phyloP scores from a whole-genome alignment of 2,113 vertebrate species.

The Riparia riparia region DNA sequence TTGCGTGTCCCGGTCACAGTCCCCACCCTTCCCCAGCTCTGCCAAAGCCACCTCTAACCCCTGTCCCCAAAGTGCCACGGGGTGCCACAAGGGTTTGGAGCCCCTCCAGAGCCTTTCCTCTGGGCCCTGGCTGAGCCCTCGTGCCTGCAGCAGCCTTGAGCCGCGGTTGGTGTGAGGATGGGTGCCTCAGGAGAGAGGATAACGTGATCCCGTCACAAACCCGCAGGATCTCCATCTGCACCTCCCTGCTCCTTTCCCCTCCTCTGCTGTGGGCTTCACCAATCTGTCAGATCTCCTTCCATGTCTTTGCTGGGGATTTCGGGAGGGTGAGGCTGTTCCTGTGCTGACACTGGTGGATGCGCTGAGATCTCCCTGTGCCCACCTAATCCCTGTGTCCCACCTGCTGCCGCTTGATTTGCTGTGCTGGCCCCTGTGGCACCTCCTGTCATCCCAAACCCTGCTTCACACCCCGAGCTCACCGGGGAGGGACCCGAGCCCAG shows the following conservation, averaged over 20 bases:
- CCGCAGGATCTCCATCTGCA: not conserved
- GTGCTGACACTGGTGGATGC: not conserved
- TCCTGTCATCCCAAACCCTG: not conserved
- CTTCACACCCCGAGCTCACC: fast-evolving
- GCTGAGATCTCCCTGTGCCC: not conserved
- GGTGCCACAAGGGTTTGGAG: not conserved
- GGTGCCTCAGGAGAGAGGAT: not conserved
- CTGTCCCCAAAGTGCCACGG: not conserved
- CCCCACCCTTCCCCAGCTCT: not conserved
- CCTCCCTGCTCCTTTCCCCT: not conserved
- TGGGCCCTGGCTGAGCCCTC: fast-evolving
- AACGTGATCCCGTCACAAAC: not conserved
- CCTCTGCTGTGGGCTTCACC: not conserved
- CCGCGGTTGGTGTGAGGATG: fast-evolving
- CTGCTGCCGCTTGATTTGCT: not conserved
- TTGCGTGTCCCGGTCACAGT: too few species aligned
- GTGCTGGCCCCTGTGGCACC: fast-evolving
- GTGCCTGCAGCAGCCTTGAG: not conserved
- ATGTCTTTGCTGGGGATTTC: not conserved
- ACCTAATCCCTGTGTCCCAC: not conserved
- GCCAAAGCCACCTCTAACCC: not conserved
- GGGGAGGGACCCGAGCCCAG: not conserved
- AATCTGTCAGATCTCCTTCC: not conserved
- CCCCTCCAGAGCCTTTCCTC: not conserved
- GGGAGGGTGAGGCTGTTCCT: not conserved